Evolutionary conservation across 2,113 vertebrate species (phyloP).

Genomic region (Tor tambroides): DNA sequence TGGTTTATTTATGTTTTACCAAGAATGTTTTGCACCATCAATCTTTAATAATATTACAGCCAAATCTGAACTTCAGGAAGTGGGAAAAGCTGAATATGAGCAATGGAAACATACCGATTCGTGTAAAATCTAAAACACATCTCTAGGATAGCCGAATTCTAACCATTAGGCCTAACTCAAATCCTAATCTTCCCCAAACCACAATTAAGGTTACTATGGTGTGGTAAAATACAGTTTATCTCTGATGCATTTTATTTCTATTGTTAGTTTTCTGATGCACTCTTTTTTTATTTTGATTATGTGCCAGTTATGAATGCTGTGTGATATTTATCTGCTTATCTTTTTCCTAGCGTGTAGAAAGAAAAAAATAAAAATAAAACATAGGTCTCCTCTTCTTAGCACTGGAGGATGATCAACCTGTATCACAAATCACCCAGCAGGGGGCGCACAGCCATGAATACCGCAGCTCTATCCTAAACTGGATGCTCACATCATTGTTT

Average conservation of each 20-base stretch:
- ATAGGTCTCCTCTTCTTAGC: not conserved
- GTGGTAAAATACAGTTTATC: not conserved
- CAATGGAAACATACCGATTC: not conserved
- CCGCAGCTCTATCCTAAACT: not conserved
- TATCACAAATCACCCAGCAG: not conserved
- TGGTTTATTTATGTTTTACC: not conserved
- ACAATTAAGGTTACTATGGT: not conserved
- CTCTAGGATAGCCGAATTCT: not conserved
- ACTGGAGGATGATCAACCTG: not conserved
- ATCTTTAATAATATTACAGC: not conserved
- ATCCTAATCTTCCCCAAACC: not conserved
- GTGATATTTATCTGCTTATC: not conserved
- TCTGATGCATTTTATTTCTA: not conserved
- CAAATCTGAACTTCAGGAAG: not conserved
- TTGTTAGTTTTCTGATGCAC: not conserved
- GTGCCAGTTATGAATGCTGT: not conserved
- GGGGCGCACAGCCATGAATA: not conserved
- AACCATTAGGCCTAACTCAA: not conserved
- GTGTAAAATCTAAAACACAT: not conserved
- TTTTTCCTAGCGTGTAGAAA: not conserved
- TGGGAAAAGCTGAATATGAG: not conserved
- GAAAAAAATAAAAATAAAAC: too few relatives aligned
- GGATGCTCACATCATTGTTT: not conserved
- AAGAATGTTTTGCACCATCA: not conserved
- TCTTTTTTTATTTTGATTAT: not conserved